Evolutionary conservation across 2,113 vertebrate species (phyloP), one percentile per base, ranked within the genome.

Genomic region (Syngnathoides biaculeatus): DNA sequence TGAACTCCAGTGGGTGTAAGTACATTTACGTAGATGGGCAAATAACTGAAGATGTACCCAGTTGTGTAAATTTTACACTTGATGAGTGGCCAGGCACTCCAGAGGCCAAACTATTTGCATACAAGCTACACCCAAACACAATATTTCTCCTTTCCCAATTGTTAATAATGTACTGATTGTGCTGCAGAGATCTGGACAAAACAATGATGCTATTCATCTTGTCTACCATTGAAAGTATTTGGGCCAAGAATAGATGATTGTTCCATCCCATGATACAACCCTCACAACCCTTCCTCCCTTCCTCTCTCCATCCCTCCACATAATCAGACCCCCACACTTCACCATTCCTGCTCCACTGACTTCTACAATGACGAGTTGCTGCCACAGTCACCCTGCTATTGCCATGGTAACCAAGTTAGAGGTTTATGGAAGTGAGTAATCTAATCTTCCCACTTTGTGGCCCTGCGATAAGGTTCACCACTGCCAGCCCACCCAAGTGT

Each of bases 341-440:
- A 79, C 77, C 78, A 64, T 72, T 61, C 53, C 69, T n/a, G 57
- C 73, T 67, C 38, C 74, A 69, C 52, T 72, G 77, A 79, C 79
- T 73, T 77, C 70, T 71, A 78, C 71, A 42, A 57, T 63, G 67
- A 75, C 40, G 69, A 73, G 75, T 78, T 39, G 75, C 81, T 78
- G 75, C 74, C 73, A 69, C 75, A 62, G 83, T 84, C 77, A 52
- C 78, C 57, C 71, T 27, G 80, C 77, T 77, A 86, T 90, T 84
- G 68, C 90, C 82, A 92, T 91, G 90, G 90, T 84, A 91, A 92
- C 87, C 85, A 88, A 87, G 84, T 89, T 88, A 86, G 86, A 87
- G 88, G 86, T 87, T 88, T 86, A 86, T 85, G 82, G 79, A 87
- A 87, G 80, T 80, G 81, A 86, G 82, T 90, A 87, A 92, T 92